These are phyloP conservation scores for Platichthys flesus DNA, from an alignment of 2,113 vertebrate genomes.

Conservation along the genomic window DNA sequence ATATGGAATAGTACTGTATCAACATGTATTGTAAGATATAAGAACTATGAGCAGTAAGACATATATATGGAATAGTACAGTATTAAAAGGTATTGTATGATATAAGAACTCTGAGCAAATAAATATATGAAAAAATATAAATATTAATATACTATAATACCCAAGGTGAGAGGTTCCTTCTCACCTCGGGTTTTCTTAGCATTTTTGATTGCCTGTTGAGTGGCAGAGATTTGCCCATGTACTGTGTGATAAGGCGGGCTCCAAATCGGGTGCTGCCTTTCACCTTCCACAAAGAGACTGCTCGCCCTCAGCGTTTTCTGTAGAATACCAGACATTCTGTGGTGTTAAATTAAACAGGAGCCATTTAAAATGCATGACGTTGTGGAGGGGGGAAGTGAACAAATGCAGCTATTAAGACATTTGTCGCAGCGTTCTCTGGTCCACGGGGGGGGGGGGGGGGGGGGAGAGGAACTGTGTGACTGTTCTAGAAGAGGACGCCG, in stretches of 20 bases:
- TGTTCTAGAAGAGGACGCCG: conserved; percentile 39
- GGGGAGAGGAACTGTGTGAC: not conserved
- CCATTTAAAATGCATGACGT: conserved; percentile 63
- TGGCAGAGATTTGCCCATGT: conserved; percentile 32
- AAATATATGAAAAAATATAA: too few relatives aligned
- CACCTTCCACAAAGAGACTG: conserved; percentile 29
- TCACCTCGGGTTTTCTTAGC: conserved; percentile 46
- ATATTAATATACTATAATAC: too few relatives aligned
- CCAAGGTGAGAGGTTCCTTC: too few relatives aligned
- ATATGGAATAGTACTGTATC: too few relatives aligned
- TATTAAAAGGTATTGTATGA: too few relatives aligned
- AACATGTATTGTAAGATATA: too few relatives aligned
- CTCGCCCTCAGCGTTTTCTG: conserved; percentile 37
- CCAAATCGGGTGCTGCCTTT: conserved; percentile 29
- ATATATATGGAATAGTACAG: too few relatives aligned
- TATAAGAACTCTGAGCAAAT: too few relatives aligned
- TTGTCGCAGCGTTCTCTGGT: conserved; percentile 46
- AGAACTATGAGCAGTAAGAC: too few relatives aligned
- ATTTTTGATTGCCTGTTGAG: conserved; percentile 64
- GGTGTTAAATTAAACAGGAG: conserved; percentile 68
- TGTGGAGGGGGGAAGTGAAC: conserved; percentile 41
- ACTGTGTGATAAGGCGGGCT: conserved; percentile 22
- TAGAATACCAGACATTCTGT: conserved; percentile 56
- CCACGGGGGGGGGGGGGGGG: conserved; percentile 35
- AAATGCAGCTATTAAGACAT: conserved; percentile 65